A percentile compares a stretch with the other conserved stretches of the same genome.
Evolutionary conservation across 2,888 invertebrate genomes (phyloP).

Genomic region (Zaprionus bogoriensis): DNA sequence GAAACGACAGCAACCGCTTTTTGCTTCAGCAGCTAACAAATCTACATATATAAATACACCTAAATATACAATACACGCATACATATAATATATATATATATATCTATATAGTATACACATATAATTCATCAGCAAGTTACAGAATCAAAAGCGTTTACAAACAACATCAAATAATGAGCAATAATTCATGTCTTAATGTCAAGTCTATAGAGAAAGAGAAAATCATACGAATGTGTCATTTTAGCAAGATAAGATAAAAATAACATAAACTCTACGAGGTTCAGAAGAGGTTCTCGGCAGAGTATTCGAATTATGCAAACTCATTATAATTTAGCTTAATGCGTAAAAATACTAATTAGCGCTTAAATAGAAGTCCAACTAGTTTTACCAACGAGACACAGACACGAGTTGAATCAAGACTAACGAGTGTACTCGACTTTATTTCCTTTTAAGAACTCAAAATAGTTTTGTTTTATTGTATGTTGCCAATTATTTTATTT

Average conservation of each 20-base stretch:
- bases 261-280: neutral
- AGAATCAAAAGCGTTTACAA: conserved; percentile 67
- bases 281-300: conserved; percentile 21
- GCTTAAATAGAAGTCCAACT: conserved; percentile 33
- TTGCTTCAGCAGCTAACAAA: conserved; percentile 62
- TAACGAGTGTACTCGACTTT: conserved; percentile 14
- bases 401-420: conserved; percentile 23
- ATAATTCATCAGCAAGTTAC: conserved; percentile 40
- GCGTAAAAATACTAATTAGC: conserved; percentile 57
- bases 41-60: conserved; percentile 23
- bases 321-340: conserved; percentile 48
- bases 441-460: conserved; percentile 15
- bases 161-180: conserved; percentile 68
- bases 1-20: conserved; percentile 58
- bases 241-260: conserved; percentile 55
- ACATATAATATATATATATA: conserved; percentile 13
- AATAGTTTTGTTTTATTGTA: conserved; percentile 39
- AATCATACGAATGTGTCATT: conserved; percentile 60
- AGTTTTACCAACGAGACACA: conserved; percentile 24
- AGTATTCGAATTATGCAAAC: conserved; percentile 72
- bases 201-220: conserved; percentile 56
- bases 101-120: conserved; percentile 3
- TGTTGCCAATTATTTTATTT: conserved; percentile 49
- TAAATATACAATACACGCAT: conserved; percentile 11
- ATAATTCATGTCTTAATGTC: conserved; percentile 75